Conservation (phyloP, 2,888 invertebrate species). For the Drosophila nr. medialis region DNA sequence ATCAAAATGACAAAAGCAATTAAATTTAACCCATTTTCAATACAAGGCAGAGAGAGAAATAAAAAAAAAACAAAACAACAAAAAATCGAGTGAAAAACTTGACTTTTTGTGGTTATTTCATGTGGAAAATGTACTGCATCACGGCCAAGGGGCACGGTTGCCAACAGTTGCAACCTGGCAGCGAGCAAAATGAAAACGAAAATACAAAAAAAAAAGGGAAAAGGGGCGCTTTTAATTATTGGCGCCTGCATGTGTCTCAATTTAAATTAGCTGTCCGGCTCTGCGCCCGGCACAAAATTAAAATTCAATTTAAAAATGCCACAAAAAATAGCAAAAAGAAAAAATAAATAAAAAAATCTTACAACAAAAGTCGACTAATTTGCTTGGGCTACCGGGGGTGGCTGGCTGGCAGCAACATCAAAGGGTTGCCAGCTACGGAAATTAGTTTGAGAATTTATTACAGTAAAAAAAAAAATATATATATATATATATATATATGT, state of each 20-base stretch:
- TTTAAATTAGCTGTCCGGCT: slow-evolving; percentile 73
- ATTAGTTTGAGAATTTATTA: slow-evolving; percentile 83
- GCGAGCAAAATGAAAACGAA: slow-evolving; percentile 7
- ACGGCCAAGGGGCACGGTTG: slow-evolving; percentile 63
- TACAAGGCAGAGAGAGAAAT: slow-evolving; percentile 34
- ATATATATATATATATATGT: background rate
- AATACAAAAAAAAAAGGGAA: slow-evolving; percentile 11
- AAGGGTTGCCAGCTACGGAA: slow-evolving; percentile 69
- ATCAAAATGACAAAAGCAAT: slow-evolving; percentile 81
- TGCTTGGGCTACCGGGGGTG: slow-evolving; percentile 57
- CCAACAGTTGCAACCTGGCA: slow-evolving; percentile 67
- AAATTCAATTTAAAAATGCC: slow-evolving; percentile 80
- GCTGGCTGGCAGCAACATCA: slow-evolving; percentile 45
- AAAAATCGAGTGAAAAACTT: slow-evolving; percentile 41
- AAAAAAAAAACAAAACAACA: slow-evolving; percentile 3
- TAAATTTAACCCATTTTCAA: slow-evolving; percentile 80
- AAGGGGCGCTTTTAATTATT: slow-evolving; percentile 73
- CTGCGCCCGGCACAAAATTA: slow-evolving; percentile 62
- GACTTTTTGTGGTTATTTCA: slow-evolving; percentile 80
- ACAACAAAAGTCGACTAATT: slow-evolving; percentile 77
- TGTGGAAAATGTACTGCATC: slow-evolving; percentile 83
- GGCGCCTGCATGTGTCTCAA: slow-evolving; percentile 79
- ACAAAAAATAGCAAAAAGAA: slow-evolving; percentile 56
- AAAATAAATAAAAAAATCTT: slow-evolving; percentile 33
- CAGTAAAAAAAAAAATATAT: slow-evolving; percentile 33